These are phyloP conservation scores for Triplophysa dalaica DNA, from an alignment of 2,113 vertebrate genomes.

Conservation along the genomic window DNA sequence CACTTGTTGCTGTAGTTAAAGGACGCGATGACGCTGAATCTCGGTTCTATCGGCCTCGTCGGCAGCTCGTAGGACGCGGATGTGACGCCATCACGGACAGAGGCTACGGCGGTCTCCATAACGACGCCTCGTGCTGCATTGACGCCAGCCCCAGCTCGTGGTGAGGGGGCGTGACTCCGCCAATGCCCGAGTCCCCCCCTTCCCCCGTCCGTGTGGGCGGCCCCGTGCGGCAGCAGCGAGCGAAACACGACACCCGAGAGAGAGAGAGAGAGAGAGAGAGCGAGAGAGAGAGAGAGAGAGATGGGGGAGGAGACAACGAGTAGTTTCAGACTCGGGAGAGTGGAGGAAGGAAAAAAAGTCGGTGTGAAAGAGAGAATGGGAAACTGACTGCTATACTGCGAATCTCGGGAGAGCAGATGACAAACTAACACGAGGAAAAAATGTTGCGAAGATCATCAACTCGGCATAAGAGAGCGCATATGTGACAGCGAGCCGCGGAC, in stretches of 20 bases:
- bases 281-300: conserved; percentile 64
- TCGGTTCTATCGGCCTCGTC: conserved; percentile 26
- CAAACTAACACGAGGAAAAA: conserved; percentile 33
- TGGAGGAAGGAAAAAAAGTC: conserved; percentile 68
- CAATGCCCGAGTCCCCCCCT: conserved; percentile 52
- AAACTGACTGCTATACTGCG: conserved; percentile 58
- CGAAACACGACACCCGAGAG: conserved; percentile 83
- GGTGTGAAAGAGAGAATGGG: conserved; percentile 66
- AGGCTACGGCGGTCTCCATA: conserved; percentile 67
- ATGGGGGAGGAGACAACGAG: conserved; percentile 65
- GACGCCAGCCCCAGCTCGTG: conserved; percentile 70
- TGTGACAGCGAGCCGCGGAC: conserved; percentile 6
- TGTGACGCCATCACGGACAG: conserved; percentile 65
- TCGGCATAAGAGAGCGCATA: conserved; percentile 12
- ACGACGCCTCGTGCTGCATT: conserved; percentile 73
- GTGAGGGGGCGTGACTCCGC: conserved; percentile 74
- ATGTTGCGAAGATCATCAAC: conserved; percentile 30
- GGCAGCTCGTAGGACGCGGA: conserved; percentile 62
- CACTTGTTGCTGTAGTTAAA: conserved; percentile 65
- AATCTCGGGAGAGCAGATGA: conserved; percentile 35
- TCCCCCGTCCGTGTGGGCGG: conserved; percentile 70
- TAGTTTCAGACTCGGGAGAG: conserved; percentile 60
- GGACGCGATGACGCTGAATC: conserved; percentile 38
- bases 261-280: conserved; percentile 62
- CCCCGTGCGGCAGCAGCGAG: conserved; percentile 68